Conservation (phyloP, 2,797 vertebrate species). For the Hyperoplus lanceolatus region DNA sequence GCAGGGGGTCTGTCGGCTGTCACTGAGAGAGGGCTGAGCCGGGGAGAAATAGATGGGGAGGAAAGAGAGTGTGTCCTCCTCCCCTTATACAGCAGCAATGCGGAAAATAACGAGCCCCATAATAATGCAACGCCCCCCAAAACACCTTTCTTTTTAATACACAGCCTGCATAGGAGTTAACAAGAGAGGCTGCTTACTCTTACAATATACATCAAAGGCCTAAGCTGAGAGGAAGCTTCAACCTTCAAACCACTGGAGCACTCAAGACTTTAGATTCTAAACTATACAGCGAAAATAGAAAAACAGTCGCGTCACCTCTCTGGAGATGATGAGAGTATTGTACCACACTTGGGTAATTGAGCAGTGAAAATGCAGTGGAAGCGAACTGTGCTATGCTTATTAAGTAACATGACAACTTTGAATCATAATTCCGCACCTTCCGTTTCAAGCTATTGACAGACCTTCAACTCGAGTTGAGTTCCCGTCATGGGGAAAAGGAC, state of each 20-base stretch:
- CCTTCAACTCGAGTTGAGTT: slow-evolving; percentile 17
- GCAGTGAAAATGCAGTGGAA: slow-evolving; percentile 28
- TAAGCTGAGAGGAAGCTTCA: slow-evolving; percentile 51
- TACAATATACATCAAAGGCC: slow-evolving; percentile 78
- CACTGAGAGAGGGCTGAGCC: slow-evolving; percentile 40
- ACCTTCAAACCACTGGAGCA: slow-evolving; percentile 53
- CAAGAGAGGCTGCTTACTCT: slow-evolving; percentile 65
- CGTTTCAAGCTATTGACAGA: slow-evolving; percentile 44
- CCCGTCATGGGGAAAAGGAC: slow-evolving; percentile 1
- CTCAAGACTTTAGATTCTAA: slow-evolving; percentile 25
- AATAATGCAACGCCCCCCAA: slow-evolving; percentile 56
- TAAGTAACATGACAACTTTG: slow-evolving; percentile 39
- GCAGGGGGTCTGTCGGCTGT: slow-evolving; percentile 69
- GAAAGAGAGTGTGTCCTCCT: slow-evolving; percentile 3
- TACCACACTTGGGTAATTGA: not conserved
- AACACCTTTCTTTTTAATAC: slow-evolving; percentile 53
- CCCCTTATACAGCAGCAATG: slow-evolving; percentile 37
- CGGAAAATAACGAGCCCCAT: slow-evolving; percentile 68
- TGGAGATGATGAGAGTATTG: slow-evolving; percentile 15
- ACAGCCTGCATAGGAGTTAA: slow-evolving; percentile 61
- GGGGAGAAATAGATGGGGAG: slow-evolving; percentile 27
- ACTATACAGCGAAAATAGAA: slow-evolving; percentile 51
- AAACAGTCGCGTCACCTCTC: slow-evolving; percentile 42
- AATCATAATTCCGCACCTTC: slow-evolving; percentile 49
- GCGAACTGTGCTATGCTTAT: slow-evolving; percentile 37